Percentiles rank a stretch among this genome's conserved stretches.
These are phyloP conservation scores for Cherax destructor DNA, from an alignment of 1,140 invertebrate species.

Conservation along the genomic window DNA sequence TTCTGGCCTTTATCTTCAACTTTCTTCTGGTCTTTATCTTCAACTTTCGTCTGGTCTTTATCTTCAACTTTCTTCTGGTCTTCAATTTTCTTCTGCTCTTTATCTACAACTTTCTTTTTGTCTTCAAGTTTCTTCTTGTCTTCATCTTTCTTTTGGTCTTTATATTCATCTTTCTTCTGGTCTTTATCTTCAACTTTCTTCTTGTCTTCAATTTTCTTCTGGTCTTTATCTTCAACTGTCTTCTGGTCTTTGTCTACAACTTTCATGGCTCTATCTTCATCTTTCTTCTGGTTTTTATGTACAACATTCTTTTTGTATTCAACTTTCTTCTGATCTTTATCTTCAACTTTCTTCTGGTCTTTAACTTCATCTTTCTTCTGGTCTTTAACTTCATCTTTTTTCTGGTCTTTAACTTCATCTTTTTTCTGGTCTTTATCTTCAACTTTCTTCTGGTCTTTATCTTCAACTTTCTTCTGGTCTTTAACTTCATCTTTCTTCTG, in stretches of 20 bases:
- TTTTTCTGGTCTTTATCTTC: too few relatives aligned
- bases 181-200: constrained; percentile 8
- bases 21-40: background rate
- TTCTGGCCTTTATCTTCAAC: background rate
- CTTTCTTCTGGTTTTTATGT: too few relatives aligned
- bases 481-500: too few relatives aligned
- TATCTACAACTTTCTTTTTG: background rate
- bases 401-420: too few relatives aligned
- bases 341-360: background rate
- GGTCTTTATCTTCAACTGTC: background rate
- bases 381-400: background rate
- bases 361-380: background rate
- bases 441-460: too few relatives aligned
- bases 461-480: too few relatives aligned
- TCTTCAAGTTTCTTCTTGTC: too few relatives aligned
- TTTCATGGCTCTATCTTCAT: too few relatives aligned
- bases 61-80: background rate
- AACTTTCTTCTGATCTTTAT: background rate
- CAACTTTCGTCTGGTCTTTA: background rate
- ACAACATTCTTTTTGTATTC: background rate
- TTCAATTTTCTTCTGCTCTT: background rate
- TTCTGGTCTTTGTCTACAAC: background rate
- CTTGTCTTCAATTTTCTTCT: background rate
- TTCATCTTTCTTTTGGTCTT: background rate
- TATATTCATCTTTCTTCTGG: background rate